Evolutionary conservation across 2,113 vertebrate genomes (phyloP).

Genomic region (Lates calcarifer): DNA sequence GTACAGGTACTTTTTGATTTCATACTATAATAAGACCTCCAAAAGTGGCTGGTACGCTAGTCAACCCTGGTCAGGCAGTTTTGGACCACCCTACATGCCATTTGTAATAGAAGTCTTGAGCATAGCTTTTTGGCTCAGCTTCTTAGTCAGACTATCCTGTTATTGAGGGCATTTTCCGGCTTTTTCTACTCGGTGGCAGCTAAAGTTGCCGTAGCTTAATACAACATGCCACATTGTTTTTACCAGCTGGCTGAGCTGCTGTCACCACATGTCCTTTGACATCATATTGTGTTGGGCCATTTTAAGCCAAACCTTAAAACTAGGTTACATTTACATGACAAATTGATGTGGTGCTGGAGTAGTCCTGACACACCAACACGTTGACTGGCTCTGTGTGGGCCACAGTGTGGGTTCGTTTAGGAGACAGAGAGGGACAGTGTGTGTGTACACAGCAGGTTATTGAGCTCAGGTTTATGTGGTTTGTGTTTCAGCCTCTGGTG

Average conservation of each 20-base stretch:
- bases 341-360: conserved; percentile 46
- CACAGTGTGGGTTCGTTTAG: not conserved
- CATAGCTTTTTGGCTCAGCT: conserved; percentile 9
- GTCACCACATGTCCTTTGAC: conserved; percentile 33
- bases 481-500: conserved; percentile 15
- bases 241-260: conserved; percentile 43
- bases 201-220: conserved; percentile 2
- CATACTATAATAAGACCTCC: too few species aligned
- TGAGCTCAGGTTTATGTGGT: conserved; percentile 47
- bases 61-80: not conserved
- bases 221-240: conserved; percentile 49
- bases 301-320: conserved; percentile 55
- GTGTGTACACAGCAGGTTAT: conserved; percentile 14
- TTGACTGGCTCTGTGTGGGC: conserved; percentile 6
- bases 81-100: not conserved
- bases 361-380: conserved; percentile 3
- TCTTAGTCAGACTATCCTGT: not conserved
- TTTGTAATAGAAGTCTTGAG: not conserved
- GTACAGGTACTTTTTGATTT: too few species aligned
- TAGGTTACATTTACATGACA: conserved; percentile 55
- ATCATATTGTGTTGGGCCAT: conserved; percentile 22
- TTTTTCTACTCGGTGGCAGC: conserved; percentile 19
- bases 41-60: not conserved
- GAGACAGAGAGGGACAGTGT: too few species aligned
- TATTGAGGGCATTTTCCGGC: conserved; percentile 9